Evolutionary conservation across 2,888 invertebrate genomes (phyloP), one percentile per base, ranked within the genome.

Genomic region (Hirtodrosophila cameraria): DNA sequence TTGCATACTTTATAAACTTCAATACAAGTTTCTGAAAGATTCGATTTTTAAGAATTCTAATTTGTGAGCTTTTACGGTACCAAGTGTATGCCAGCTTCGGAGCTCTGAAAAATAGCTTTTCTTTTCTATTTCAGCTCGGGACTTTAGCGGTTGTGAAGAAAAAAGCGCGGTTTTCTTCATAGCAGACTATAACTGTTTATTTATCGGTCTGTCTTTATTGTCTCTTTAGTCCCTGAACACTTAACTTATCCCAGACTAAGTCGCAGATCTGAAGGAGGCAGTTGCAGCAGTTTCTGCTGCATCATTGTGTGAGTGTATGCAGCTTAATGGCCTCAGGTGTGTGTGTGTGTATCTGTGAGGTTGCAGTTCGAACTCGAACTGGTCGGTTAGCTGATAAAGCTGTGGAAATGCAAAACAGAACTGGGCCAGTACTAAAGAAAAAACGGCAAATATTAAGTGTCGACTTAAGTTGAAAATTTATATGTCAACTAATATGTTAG

Each of bases 391-490:
- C 52, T 57, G 42, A 59, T 73, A 52, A 70, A 55, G 43, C 68
- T 74, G 61, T 46, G 33, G 60, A 73, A 60, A 48, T 41, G 43
- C 53, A 27, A 18, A 5, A 57, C 46, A 35, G 46, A 71, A 70
- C 57, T 58, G 61, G 66, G 72, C 45, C 76, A 75, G 25, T 55
- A 54, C 36, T 48, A 31, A 38, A n/a, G n/a, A n/a, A n/a, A n/a
- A n/a, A 65, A 54, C 36, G 33, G 57, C 53, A 39, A 76, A 65
- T 57, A 46, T 58, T 54, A 43, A 81, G 63, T 86, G 85, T 85
- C 81, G 74, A 80, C 69, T 62, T 55, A 58, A 60, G 63, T 69
- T 60, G 25, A 64, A 84, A 68, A 81, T 77, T 60, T 71, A 86
- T 86, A 65, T 86, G 86, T 84, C 75, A 87, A n/a, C 63, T 74